Conservation (phyloP, 2,888 invertebrate genomes). For the Trilocha varians region DNA sequence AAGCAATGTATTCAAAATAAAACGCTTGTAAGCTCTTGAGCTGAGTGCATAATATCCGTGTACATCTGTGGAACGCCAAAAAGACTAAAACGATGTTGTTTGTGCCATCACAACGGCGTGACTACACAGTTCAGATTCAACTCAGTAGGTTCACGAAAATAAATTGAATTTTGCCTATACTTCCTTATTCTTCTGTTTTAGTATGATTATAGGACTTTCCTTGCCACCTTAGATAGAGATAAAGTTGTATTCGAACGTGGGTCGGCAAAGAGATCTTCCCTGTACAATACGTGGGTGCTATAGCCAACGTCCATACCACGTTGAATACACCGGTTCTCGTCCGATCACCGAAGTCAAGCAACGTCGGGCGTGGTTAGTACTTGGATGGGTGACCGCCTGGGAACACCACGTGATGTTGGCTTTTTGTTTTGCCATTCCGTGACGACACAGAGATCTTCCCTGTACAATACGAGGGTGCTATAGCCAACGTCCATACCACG, state of each 20-base stretch:
- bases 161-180: too few species aligned
- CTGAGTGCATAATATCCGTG: not conserved
- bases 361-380: slow-evolving; percentile 66
- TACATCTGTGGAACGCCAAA: not conserved
- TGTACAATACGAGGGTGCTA: too few species aligned
- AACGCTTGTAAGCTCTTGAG: not conserved
- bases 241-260: too few species aligned
- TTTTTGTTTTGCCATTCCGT: too few species aligned
- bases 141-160: not conserved
- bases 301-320: slow-evolving; percentile 8
- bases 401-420: slow-evolving; percentile 37
- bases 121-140: not conserved
- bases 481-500: slow-evolving; percentile 8
- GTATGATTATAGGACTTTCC: too few species aligned
- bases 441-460: too few species aligned
- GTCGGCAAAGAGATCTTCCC: too few species aligned
- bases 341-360: slow-evolving; percentile 69
- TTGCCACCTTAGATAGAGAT: too few species aligned
- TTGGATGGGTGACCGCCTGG: slow-evolving; percentile 67
- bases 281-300: too few species aligned
- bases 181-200: too few species aligned
- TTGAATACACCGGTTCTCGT: slow-evolving; percentile 54
- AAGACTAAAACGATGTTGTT: not conserved
- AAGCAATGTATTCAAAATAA: too few species aligned
- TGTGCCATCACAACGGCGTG: not conserved